phyloP scores from a whole-genome alignment of 2,888 invertebrate genomes.

The Spodoptera littoralis region DNA sequence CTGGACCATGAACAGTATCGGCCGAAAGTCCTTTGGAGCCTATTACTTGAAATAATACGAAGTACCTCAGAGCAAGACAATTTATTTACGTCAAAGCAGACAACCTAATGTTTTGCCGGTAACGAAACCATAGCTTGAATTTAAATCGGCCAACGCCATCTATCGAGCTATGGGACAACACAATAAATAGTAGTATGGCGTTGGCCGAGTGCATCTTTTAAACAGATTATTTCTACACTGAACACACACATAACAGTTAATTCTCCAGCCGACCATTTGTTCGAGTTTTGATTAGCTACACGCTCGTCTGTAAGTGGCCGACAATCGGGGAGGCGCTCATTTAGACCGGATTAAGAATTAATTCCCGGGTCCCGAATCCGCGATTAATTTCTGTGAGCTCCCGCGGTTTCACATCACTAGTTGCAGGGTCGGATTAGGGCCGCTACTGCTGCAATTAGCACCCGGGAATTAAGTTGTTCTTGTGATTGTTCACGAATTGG shows the following conservation, averaged over 20 bases:
- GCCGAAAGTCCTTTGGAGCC: no score
- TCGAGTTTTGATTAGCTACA: conserved; percentile 61
- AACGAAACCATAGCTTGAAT: no score
- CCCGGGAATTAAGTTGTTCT: not conserved
- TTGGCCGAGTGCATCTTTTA: no score
- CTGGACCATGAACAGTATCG: no score
- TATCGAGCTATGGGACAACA: no score
- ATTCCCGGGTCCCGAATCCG: conserved; percentile 64
- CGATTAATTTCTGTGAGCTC: conserved; percentile 66
- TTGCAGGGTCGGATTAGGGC: conserved; percentile 60
- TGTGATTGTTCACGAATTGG: not conserved
- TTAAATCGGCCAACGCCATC: no score
- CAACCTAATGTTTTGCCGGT: no score
- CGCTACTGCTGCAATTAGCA: conserved; percentile 16
- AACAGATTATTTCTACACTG: no score
- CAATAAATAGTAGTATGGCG: no score
- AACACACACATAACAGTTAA: conserved; percentile 51
- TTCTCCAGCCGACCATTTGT: conserved; percentile 55
- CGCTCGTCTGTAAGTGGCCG: conserved; percentile 61
- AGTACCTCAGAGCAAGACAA: no score
- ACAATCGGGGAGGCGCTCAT: conserved; percentile 65
- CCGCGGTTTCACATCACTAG: conserved; percentile 56
- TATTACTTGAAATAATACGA: no score
- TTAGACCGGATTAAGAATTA: conserved; percentile 71
- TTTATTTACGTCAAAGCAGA: no score